Conservation (phyloP, 2,113 vertebrate species). For the Myocastor coypus region DNA sequence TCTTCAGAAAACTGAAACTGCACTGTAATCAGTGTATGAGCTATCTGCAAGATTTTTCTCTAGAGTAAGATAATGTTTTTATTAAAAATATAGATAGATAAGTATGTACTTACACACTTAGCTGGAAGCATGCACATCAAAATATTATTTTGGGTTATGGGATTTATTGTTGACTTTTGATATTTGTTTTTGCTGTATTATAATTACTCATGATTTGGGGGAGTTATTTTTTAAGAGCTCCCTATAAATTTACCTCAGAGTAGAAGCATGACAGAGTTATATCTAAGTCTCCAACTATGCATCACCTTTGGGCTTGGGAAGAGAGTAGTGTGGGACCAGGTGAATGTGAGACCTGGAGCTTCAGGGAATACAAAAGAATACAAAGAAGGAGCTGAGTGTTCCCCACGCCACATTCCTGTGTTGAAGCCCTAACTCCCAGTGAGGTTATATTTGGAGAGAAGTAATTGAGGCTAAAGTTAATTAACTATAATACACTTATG, state of each 20-base stretch:
- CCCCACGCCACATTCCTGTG: not conserved
- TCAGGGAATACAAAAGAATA: not conserved
- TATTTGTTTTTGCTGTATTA: conserved; percentile 17
- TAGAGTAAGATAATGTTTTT: not conserved
- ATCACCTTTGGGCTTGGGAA: not conserved
- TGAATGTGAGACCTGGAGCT: not conserved
- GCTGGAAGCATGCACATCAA: not conserved
- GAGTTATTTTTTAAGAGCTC: not conserved
- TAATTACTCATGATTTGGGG: conserved; percentile 10
- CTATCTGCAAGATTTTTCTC: not conserved
- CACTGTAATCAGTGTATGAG: not conserved
- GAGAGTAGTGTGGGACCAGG: not conserved
- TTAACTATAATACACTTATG: not conserved
- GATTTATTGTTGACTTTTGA: not conserved
- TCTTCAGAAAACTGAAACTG: not conserved
- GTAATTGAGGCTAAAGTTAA: conserved; percentile 21
- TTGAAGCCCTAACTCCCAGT: not conserved
- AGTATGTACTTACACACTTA: not conserved
- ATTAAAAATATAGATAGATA: conserved; percentile 42
- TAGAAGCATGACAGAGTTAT: not conserved
- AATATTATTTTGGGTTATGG: not conserved
- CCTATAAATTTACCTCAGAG: not conserved
- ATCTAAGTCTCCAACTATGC: not conserved
- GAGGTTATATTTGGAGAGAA: not conserved
- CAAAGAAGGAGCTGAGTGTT: not conserved